Conservation (phyloP, 2,113 vertebrate species). For the Menura novaehollandiae region DNA sequence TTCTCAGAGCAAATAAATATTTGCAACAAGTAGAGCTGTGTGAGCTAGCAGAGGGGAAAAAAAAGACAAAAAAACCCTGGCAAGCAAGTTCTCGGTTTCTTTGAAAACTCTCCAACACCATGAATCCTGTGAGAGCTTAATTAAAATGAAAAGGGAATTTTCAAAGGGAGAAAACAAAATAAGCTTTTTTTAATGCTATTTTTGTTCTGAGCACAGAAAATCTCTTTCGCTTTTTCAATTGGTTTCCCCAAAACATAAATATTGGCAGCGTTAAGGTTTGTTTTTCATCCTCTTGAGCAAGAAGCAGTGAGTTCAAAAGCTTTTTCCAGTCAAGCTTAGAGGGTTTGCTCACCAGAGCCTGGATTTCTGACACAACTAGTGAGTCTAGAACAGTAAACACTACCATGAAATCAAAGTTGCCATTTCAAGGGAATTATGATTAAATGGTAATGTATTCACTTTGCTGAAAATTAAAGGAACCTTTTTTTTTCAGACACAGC, state of each 20-base stretch:
- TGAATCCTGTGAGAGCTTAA: conserved; percentile 47
- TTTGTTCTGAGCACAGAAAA: conserved; percentile 37
- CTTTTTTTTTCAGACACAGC: not conserved
- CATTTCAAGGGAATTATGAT: conserved; percentile 8
- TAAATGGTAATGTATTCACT: not conserved
- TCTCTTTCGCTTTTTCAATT: not conserved
- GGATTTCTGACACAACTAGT: conserved; percentile 29
- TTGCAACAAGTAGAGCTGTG: conserved; percentile 38
- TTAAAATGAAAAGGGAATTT: conserved; percentile 52
- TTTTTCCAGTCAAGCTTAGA: conserved; percentile 28
- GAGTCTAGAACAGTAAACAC: conserved; percentile 25
- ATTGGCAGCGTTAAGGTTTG: conserved; percentile 22
- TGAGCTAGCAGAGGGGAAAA: not conserved
- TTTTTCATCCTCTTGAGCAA: conserved; percentile 48
- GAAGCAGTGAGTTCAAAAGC: conserved; percentile 50
- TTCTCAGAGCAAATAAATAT: conserved; percentile 5
- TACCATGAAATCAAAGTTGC: conserved; percentile 7
- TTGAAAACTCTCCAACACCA: conserved; percentile 55
- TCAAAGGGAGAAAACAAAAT: conserved; percentile 45
- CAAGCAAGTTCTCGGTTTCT: conserved; percentile 38
- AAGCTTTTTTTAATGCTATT: conserved; percentile 29
- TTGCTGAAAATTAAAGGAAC: not conserved
- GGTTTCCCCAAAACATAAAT: conserved; percentile 32
- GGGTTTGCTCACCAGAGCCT: conserved; percentile 6
- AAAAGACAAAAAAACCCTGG: not conserved